Evolutionary conservation across 2,113 vertebrate species (phyloP), one percentile per base, ranked within the genome.

Genomic region (Seriola quinqueradiata): DNA sequence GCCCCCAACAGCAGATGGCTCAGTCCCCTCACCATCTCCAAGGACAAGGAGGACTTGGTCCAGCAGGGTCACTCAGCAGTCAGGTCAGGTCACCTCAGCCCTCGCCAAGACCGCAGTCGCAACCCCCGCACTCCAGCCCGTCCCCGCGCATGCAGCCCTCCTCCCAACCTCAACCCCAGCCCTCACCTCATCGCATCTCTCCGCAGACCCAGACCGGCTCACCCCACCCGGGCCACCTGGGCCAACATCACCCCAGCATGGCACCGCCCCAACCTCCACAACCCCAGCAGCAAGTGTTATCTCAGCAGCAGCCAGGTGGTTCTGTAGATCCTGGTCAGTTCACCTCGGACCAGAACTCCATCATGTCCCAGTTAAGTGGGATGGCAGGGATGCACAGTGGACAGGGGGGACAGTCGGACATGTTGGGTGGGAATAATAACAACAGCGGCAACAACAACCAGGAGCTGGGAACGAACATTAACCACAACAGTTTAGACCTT

Each of bases 71-170:
- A 0, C 96, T 99, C 83, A 97, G 96, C 95, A 99, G 95, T 90
- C 98, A 99, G 96, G 98, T 99, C 86, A 95, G 97, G 42, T 99
- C 98, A 16, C 98, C 98, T 0, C 98, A 99, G 93, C 98, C 97
- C 5, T 98, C 99, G 2, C 98, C 98, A 1, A 96, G 97, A 4
- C 98, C 97, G 0, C 96, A 98, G 90, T 98, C 98, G 1, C 97
- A 98, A 82, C 99, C 98, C 32, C 97, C 98, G 4, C 97, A 96
- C 93, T 99, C 98, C 77, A 99, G 98, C 94, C 98, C 98, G 0
- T 99, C 98, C 77, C 98, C 97, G 0, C 96, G 98, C 95, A 97
- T 98, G 97, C 98, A 99, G 68, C 91, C 90, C 80, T 81, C 92
- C 16, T 84, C 92, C 21, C 90, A 90, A 11, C 96, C 97, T 74